Conservation (phyloP, 2,113 vertebrate species). For the Nipponia nippon region DNA sequence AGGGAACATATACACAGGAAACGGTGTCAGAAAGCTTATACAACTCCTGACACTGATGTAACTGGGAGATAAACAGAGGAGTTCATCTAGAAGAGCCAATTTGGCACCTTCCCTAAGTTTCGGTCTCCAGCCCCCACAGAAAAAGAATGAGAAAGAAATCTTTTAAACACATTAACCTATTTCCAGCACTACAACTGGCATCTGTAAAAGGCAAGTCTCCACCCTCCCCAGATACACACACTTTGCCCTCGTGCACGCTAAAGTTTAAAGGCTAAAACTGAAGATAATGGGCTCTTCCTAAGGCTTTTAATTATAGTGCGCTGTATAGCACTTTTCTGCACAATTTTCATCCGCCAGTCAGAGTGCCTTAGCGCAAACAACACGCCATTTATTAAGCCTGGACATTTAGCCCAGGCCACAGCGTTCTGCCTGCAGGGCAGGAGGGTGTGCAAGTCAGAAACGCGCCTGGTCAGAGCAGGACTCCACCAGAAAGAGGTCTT, state of each 20-base stretch:
- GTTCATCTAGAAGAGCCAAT: not conserved
- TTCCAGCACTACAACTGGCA: not conserved
- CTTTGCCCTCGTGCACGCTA: not conserved
- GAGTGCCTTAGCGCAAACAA: not conserved
- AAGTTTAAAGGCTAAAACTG: slow-evolving; percentile 20
- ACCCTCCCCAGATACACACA: not conserved
- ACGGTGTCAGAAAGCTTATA: not conserved
- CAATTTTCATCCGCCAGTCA: not conserved
- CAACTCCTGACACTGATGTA: slow-evolving; percentile 2
- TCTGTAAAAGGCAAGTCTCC: not conserved
- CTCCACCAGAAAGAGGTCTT: not conserved
- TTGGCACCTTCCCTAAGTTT: not conserved
- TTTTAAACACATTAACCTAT: slow-evolving; percentile 2
- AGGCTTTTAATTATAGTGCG: not conserved
- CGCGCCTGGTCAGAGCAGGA: fast-evolving
- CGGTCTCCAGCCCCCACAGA: not conserved
- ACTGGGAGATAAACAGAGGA: slow-evolving; percentile 15
- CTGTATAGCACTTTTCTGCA: not conserved
- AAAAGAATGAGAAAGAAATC: not conserved
- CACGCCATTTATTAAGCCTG: not conserved
- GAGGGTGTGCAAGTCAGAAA: not conserved
- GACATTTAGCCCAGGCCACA: not conserved
- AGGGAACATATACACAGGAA: not conserved
- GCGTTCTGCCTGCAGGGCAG: not conserved
- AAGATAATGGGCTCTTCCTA: not conserved